phyloP scores from a whole-genome alignment of 23 tunicate genomes.

The Halocynthia aurantium region DNA sequence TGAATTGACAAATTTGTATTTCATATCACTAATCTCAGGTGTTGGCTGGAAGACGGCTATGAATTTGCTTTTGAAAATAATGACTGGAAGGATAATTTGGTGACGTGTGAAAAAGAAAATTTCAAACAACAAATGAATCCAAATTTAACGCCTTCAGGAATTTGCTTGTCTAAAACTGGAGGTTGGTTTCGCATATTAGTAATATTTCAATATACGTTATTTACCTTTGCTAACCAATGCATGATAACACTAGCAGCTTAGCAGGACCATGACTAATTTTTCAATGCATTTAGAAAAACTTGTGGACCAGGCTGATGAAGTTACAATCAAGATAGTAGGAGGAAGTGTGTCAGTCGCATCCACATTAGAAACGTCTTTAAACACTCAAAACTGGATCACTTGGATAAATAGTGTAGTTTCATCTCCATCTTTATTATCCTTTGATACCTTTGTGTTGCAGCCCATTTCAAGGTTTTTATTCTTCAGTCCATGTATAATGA shows the following conservation, averaged over 20 bases:
- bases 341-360: constrained; percentile 52
- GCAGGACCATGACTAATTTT: not conserved
- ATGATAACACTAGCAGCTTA: not conserved
- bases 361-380: constrained; percentile 20
- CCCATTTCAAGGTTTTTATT: constrained; percentile 1
- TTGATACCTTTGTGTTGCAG: constrained; percentile 1
- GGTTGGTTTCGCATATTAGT: not conserved
- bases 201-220: not conserved
- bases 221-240: not conserved
- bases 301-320: constrained; percentile 6
- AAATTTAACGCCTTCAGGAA: constrained; percentile 6
- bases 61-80: constrained; percentile 23
- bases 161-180: constrained; percentile 6
- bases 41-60: constrained; percentile 49
- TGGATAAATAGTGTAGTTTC: constrained; percentile 54
- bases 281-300: constrained; percentile 9
- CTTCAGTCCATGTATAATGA: too few species aligned
- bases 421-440: constrained; percentile 26
- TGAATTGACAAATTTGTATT: not conserved
- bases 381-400: constrained; percentile 59
- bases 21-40: constrained; percentile 10
- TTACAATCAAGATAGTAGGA: constrained; percentile 14
- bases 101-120: constrained; percentile 28
- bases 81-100: constrained; percentile 33
- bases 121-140: constrained; percentile 36